Percentiles rank a stretch among this genome's conserved stretches.
Conservation (phyloP, 2,888 invertebrate genomes). For the Polymixis flavicincta region DNA sequence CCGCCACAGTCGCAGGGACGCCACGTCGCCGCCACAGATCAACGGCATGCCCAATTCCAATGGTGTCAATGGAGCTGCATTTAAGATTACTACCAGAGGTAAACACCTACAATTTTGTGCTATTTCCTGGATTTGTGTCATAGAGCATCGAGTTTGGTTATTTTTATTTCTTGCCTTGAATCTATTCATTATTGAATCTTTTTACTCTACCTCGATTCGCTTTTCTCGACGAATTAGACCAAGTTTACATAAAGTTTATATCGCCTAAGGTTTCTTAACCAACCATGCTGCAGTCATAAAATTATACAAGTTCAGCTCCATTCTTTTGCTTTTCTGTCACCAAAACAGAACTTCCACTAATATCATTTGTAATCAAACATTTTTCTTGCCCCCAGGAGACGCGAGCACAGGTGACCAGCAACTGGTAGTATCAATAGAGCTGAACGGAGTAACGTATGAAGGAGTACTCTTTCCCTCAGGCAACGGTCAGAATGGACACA, state of each 20-base stretch:
- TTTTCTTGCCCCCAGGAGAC: conserved; percentile 92
- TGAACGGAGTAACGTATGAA: conserved; percentile 98
- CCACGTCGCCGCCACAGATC: conserved; percentile 65
- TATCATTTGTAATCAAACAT: background rate
- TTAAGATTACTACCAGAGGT: conserved; percentile 97
- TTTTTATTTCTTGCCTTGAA: too few species aligned
- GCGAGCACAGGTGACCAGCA: conserved; percentile 96
- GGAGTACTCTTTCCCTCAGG: conserved; percentile 95
- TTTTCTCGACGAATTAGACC: too few species aligned
- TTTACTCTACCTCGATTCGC: too few species aligned
- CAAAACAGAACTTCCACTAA: background rate
- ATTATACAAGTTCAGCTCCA: too few species aligned
- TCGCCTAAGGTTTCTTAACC: too few species aligned
- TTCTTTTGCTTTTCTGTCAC: background rate
- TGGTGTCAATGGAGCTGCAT: conserved; percentile 92
- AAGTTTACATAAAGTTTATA: too few species aligned
- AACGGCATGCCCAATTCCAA: conserved; percentile 71
- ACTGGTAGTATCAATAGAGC: conserved; percentile 98
- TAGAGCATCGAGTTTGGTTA: too few species aligned
- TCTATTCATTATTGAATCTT: too few species aligned
- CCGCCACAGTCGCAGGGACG: conserved; percentile 61
- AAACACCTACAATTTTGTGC: conserved; percentile 29
- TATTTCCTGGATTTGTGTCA: too few species aligned
- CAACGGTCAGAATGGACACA: conserved; percentile 85
- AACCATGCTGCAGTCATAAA: too few species aligned